These are phyloP conservation scores for Dilophus febrilis DNA, from an alignment of 2,888 invertebrate species.

Conservation along the genomic window DNA sequence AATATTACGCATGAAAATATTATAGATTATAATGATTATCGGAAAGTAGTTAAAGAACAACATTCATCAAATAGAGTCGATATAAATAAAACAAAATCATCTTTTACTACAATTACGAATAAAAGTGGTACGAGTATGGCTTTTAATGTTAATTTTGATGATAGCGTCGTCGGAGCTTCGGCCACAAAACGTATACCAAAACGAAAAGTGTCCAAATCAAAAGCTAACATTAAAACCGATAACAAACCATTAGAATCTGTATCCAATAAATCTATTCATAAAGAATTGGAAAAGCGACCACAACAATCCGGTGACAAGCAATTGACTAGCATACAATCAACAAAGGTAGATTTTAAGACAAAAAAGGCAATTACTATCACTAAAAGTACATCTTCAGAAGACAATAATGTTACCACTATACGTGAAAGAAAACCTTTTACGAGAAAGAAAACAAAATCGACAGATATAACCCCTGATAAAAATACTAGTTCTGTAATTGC, in stretches of 20 bases:
- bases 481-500: not conserved
- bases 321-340: not conserved
- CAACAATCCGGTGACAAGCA: not conserved
- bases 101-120: conserved; percentile 1
- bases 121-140: conserved; percentile 11
- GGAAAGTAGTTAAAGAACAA: not conserved
- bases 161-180: conserved; percentile 10
- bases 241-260: too few relatives aligned
- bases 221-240: too few relatives aligned
- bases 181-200: conserved; percentile 6
- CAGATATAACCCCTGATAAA: not conserved
- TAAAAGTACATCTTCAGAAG: conserved; percentile 5
- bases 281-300: not conserved
- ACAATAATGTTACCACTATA: not conserved
- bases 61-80: not conserved
- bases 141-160: not conserved
- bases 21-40: not conserved
- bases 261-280: not conserved
- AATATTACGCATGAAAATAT: conserved; percentile 8
- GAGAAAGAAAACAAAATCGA: not conserved
- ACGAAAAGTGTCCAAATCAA: not conserved
- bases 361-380: conserved; percentile 1
- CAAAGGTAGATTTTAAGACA: too few relatives aligned
- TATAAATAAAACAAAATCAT: not conserved
- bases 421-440: conserved; percentile 1